phyloP scores from a whole-genome alignment of 2,797 vertebrate species.

The Scolopax rusticola region DNA sequence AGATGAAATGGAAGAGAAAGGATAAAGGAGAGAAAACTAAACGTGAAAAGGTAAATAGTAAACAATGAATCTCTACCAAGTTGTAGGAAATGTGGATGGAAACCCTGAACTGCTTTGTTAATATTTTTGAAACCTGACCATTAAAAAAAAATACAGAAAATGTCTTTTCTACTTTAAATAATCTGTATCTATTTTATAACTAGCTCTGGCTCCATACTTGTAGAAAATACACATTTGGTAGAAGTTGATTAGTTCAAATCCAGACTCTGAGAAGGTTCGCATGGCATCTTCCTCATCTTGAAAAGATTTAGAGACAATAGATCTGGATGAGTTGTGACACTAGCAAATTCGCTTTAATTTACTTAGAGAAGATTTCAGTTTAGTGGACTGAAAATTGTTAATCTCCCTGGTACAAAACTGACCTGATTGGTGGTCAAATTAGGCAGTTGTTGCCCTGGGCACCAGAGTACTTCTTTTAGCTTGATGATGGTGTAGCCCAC shows the following conservation, averaged over 20 bases:
- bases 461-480: not conserved
- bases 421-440: not conserved
- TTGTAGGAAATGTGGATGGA: not conserved
- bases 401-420: not conserved
- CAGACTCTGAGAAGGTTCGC: not conserved
- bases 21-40: not conserved
- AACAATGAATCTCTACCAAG: not conserved
- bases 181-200: not conserved
- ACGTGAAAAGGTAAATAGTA: not conserved
- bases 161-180: not conserved
- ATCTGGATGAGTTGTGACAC: not conserved
- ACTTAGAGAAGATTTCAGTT: not conserved
- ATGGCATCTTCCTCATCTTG: not conserved
- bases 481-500: not conserved
- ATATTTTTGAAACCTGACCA: not conserved
- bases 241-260: not conserved
- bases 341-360: not conserved
- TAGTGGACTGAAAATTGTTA: not conserved
- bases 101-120: not conserved
- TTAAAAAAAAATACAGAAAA: not conserved
- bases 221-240: not conserved
- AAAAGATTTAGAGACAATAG: not conserved
- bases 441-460: not conserved
- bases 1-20: not conserved
- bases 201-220: not conserved